Percentiles rank a stretch among this genome's conserved stretches.
Evolutionary conservation across 2,888 invertebrate genomes (phyloP).

Genomic region (Willowsia nigromaculata): DNA sequence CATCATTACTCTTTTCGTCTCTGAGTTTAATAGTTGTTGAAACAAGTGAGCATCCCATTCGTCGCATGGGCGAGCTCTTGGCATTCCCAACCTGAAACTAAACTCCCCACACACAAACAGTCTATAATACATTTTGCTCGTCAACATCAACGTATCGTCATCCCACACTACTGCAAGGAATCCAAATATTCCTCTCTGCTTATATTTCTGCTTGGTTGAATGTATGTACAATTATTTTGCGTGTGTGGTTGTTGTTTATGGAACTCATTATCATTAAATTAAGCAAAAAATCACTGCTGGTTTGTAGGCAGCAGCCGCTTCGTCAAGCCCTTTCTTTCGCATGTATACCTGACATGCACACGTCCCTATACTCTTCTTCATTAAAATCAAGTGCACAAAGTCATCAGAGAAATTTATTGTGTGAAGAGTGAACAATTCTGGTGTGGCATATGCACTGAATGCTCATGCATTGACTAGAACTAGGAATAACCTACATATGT

Average conservation of each 20-base stretch:
- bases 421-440: background rate
- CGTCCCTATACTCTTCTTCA: background rate
- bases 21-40: constrained; percentile 7
- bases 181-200: too few relatives aligned
- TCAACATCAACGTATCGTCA: too few relatives aligned
- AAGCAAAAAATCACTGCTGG: background rate
- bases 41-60: constrained; percentile 29
- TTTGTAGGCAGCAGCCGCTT: background rate
- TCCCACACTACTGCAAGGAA: too few relatives aligned
- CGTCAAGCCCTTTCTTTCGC: background rate
- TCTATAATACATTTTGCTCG: background rate
- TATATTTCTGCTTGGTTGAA: too few relatives aligned
- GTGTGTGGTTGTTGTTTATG: too few relatives aligned
- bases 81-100: constrained; percentile 11
- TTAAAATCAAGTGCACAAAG: background rate
- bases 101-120: background rate
- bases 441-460: background rate
- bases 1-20: constrained; percentile 47
- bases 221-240: too few relatives aligned
- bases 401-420: background rate
- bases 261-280: background rate
- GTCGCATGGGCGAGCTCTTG: constrained; percentile 33
- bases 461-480: background rate
- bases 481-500: too few relatives aligned
- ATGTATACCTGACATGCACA: background rate